Percentiles rank a stretch among this genome's conserved stretches.
Conservation (phyloP, 2,113 vertebrate species). For the Rissa tridactyla region DNA sequence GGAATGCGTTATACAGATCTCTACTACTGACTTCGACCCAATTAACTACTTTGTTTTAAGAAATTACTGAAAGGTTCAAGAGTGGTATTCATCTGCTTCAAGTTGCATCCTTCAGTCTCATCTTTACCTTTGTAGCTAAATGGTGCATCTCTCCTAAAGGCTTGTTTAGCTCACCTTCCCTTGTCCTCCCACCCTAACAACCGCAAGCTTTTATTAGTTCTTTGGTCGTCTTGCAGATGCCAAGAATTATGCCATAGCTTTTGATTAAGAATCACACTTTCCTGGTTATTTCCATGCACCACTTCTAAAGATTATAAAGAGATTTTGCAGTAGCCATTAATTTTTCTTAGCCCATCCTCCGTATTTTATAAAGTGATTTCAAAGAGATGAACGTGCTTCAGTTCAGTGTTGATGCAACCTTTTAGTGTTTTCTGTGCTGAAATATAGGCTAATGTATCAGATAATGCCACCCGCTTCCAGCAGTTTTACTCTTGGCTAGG, state of each 20-base stretch:
- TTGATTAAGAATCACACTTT: background rate
- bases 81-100: background rate
- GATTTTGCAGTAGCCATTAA: background rate
- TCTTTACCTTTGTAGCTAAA: background rate
- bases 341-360: background rate
- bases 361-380: background rate
- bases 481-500: background rate
- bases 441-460: background rate
- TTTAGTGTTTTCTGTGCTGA: slow-evolving; percentile 3
- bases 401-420: background rate
- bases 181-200: background rate
- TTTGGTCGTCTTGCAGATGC: background rate
- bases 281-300: background rate
- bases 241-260: background rate
- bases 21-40: background rate
- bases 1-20: background rate
- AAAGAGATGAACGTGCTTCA: background rate
- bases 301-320: background rate
- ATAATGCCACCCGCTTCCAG: background rate
- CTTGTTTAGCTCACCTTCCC: background rate
- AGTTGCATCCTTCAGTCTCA: background rate
- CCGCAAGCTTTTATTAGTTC: background rate
- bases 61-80: background rate
- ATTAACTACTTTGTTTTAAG: background rate
- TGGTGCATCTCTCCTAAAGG: background rate